Conservation (phyloP, 2,113 vertebrate species). For the Murina feae region DNA sequence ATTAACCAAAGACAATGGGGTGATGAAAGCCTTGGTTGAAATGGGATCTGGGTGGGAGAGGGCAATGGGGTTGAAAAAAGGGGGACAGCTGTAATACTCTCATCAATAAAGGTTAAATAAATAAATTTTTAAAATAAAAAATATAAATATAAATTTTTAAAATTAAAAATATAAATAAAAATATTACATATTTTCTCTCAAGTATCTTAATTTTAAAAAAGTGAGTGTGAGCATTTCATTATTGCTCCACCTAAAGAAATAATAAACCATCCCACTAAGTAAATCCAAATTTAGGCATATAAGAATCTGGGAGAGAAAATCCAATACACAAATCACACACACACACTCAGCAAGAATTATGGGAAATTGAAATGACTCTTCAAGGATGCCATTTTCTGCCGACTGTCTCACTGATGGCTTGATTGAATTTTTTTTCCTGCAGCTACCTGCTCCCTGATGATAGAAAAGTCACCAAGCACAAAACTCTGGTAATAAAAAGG, state of each 20-base stretch:
- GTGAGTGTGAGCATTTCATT: background rate
- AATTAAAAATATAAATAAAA: no score
- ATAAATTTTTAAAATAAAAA: no score
- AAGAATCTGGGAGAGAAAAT: background rate
- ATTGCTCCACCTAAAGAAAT: background rate
- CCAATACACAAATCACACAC: background rate
- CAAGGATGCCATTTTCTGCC: background rate
- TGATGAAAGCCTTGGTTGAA: no score
- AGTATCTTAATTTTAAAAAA: no score
- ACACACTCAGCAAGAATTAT: background rate
- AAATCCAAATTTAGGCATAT: background rate
- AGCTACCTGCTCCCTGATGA: conserved; percentile 96
- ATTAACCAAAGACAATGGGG: no score
- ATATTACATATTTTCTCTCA: no score
- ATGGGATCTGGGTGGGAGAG: no score
- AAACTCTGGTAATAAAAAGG: conserved; percentile 91
- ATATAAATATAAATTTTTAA: no score
- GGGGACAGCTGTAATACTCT: no score
- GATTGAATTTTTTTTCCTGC: conserved; percentile 22
- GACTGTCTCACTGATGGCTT: background rate
- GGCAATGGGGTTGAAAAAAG: no score
- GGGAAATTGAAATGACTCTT: background rate
- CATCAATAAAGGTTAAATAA: no score
- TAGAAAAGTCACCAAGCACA: conserved; percentile 96
- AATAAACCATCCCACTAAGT: background rate